Base-by-base conservation (phyloP, 1,140 invertebrate genomes). In the Drosophila rhopaloa region DNA sequence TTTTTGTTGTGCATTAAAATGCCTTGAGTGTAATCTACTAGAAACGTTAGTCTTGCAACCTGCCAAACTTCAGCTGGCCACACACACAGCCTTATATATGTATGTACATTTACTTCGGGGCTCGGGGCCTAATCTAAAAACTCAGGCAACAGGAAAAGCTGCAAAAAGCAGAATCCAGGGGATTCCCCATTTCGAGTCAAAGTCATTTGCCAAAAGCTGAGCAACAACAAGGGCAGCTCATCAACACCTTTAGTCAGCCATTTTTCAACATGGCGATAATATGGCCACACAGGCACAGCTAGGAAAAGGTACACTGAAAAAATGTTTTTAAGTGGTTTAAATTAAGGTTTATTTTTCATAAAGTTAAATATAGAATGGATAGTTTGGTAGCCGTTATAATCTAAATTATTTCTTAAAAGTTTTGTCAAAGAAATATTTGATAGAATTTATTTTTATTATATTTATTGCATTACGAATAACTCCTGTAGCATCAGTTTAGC, bases 221-320 rank as follows among this genome's bases (percentile, higher is more conserved):
- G 74, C 55, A 65, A 48, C 61, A 57, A 61, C 79, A 83, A 76
- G 29, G 29, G 7, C 71, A 84, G 84, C 84, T 89, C 84, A 89
- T 88, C 84, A 88, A 88, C 84, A 89, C 84, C 84, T 88, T 78
- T 77, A 83, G 83, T 77, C 84, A 74, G 81, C 79, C 74, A 86
- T 88, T 88, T 86, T 82, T 86, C 76, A 82, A 59, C 76, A 63
- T 29, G 66, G 57, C 58, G 61, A 78, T 70, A 75, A 81, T 68
- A 78, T 68, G 65, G 55, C 67, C 76, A 51, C 60, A 55, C 48
- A 46, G 50, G 47, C 70, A 16, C 43, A 50, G 13, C 29, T 59
- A n/a, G 43, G 27, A 32, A 65, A 60, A 19, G 13, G 8, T 35
- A 32, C 60, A 59, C 38, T n/a, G 13, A n/a, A 41, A 14, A 14